These are phyloP conservation scores for Pseudorasbora parva DNA, from an alignment of 2,113 vertebrate genomes.

Conservation along the genomic window DNA sequence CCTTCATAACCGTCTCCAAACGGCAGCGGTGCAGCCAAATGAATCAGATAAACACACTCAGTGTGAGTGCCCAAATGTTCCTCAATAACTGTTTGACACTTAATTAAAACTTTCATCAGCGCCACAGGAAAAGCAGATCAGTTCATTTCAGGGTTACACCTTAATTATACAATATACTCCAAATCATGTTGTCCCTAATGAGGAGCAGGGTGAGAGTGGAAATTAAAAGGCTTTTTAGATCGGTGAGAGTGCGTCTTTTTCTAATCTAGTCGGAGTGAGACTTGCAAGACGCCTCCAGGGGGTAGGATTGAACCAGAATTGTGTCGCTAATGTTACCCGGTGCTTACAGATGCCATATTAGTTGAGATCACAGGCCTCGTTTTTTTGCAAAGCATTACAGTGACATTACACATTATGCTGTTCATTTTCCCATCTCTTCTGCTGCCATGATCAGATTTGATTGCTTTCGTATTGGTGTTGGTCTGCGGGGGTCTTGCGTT, in stretches of 20 bases:
- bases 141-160: conserved; percentile 63
- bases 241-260: conserved; percentile 33
- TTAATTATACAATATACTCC: conserved; percentile 70
- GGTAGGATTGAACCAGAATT: conserved; percentile 23
- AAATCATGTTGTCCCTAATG: conserved; percentile 68
- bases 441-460: conserved; percentile 13
- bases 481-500: conserved; percentile 30
- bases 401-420: conserved; percentile 26
- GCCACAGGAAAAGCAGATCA: conserved; percentile 68
- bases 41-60: conserved; percentile 59
- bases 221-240: conserved; percentile 55
- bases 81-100: conserved; percentile 70
- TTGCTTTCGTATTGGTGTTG: conserved; percentile 25
- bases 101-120: conserved; percentile 77
- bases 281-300: conserved; percentile 29
- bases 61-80: conserved; percentile 57
- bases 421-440: conserved; percentile 14
- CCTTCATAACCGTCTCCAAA: conserved; percentile 49
- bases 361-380: conserved; percentile 5
- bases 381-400: conserved; percentile 9
- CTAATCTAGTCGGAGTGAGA: conserved; percentile 18
- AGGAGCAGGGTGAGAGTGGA: conserved; percentile 57
- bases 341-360: conserved; percentile 21
- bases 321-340: conserved; percentile 15
- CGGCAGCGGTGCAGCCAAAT: conserved; percentile 47